Percentiles rank a stretch among this genome's conserved stretches.
Evolutionary conservation across 2,888 invertebrate species (phyloP).

Genomic region (Electrophaes corylata): DNA sequence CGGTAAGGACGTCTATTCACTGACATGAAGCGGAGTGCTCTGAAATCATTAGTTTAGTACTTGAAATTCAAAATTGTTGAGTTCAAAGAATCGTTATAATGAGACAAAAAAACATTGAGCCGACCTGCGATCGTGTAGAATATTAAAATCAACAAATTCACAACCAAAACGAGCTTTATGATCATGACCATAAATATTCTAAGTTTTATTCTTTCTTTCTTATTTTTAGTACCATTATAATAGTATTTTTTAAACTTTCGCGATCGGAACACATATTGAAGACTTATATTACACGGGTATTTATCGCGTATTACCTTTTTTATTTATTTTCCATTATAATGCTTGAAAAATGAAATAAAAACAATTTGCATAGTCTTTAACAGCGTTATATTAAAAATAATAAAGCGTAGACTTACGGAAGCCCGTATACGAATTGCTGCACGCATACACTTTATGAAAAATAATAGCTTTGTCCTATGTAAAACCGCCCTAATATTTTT

Average conservation of each 20-base stretch:
- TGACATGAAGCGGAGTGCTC: constrained; percentile 3
- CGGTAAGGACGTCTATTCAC: constrained; percentile 28
- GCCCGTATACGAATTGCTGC: background rate
- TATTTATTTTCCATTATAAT: too few relatives aligned
- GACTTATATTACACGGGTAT: too few relatives aligned
- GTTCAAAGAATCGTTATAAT: constrained; percentile 14
- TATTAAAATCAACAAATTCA: background rate
- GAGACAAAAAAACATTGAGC: background rate
- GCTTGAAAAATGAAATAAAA: too few relatives aligned
- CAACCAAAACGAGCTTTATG: background rate
- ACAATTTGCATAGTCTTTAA: too few relatives aligned
- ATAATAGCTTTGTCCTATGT: constrained; percentile 10
- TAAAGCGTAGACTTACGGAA: too few relatives aligned
- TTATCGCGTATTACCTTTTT: too few relatives aligned
- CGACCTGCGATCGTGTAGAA: background rate
- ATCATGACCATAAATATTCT: background rate
- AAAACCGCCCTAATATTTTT: constrained; percentile 42
- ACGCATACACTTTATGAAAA: background rate
- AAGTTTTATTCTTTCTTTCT: too few relatives aligned
- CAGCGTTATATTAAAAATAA: too few relatives aligned
- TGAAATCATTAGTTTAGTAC: constrained; percentile 17
- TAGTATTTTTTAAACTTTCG: too few relatives aligned
- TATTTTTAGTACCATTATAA: too few relatives aligned
- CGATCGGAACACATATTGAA: too few relatives aligned
- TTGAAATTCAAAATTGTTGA: constrained; percentile 13